Conservation (phyloP, 30 jellyfish, hydroid and myxozoan genomes). For the Morbakka virulenta region DNA sequence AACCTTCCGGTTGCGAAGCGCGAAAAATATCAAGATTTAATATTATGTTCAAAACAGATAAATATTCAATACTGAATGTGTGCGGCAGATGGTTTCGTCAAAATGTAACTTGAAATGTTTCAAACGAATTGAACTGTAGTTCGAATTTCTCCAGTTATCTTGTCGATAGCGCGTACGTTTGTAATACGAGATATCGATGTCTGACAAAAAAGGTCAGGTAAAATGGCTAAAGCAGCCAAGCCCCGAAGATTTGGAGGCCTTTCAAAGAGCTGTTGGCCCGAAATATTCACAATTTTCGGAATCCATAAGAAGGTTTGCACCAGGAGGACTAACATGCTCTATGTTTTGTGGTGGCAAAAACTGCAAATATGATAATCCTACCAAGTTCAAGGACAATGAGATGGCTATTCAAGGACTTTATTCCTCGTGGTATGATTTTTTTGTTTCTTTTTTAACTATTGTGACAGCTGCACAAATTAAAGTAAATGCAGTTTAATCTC, state of each 20-base stretch:
- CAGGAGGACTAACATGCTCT: constrained; percentile 85
- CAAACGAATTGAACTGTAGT: too few species aligned
- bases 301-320: constrained; percentile 82
- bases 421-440: constrained; percentile 77
- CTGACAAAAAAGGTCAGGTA: constrained; percentile 70
- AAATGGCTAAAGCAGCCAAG: constrained; percentile 36
- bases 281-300: constrained; percentile 87
- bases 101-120: too few species aligned
- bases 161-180: too few species aligned
- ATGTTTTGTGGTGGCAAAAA: constrained; percentile 97
- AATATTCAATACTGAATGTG: not conserved
- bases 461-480: too few species aligned
- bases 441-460: too few species aligned
- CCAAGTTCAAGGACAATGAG: constrained; percentile 79
- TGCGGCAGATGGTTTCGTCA: too few species aligned
- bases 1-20: not conserved
- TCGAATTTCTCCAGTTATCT: too few species aligned
- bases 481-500: too few species aligned
- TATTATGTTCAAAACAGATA: too few species aligned
- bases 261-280: constrained; percentile 56
- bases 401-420: constrained; percentile 82
- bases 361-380: constrained; percentile 89
- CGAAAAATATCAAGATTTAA: not conserved
- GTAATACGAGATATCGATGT: not conserved
- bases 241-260: constrained; percentile 26